A percentile compares a stretch with the other conserved stretches of the same genome.
phyloP scores from a whole-genome alignment of 2,113 vertebrate species.

The Pseudopodoces humilis region DNA sequence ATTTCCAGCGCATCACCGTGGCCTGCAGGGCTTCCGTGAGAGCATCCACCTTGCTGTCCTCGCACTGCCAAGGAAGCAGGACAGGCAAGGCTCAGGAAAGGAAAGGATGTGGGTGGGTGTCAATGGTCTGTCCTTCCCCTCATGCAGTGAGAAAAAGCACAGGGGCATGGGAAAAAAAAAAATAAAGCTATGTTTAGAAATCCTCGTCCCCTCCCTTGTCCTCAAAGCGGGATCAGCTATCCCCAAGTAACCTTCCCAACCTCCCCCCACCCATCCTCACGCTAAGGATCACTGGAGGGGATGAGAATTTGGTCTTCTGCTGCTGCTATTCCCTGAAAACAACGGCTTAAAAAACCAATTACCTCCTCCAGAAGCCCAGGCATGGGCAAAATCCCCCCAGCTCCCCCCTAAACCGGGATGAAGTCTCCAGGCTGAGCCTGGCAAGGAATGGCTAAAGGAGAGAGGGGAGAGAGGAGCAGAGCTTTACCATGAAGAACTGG shows the following conservation, averaged over 20 bases:
- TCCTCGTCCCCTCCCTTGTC: not conserved
- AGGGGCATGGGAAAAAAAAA: not conserved
- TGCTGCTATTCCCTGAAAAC: not conserved
- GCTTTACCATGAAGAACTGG: conserved; percentile 97
- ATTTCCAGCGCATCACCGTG: conserved; percentile 88
- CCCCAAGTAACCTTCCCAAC: not conserved
- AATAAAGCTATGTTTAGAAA: not conserved
- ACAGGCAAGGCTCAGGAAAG: not conserved
- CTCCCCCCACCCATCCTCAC: not conserved
- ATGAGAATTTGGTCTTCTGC: not conserved
- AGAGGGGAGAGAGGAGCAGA: not conserved
- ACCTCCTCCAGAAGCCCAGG: not conserved
- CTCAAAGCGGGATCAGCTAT: not conserved
- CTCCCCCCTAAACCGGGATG: not conserved
- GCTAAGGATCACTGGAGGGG: not conserved
- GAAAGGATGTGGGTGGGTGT: not conserved
- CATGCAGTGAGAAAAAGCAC: not conserved
- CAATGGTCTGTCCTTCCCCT: not conserved
- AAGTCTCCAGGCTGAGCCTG: not conserved
- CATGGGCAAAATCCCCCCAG: not conserved
- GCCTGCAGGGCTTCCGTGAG: conserved; percentile 88
- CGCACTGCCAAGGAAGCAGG: conserved; percentile 79
- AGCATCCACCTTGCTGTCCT: conserved; percentile 91
- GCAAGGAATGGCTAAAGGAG: not conserved
- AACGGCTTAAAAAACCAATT: not conserved